Percentiles rank a stretch among this genome's conserved stretches.
These are phyloP conservation scores for Pangasius mekongensis DNA, from an alignment of 2,797 vertebrate genomes.

Conservation along the genomic window DNA sequence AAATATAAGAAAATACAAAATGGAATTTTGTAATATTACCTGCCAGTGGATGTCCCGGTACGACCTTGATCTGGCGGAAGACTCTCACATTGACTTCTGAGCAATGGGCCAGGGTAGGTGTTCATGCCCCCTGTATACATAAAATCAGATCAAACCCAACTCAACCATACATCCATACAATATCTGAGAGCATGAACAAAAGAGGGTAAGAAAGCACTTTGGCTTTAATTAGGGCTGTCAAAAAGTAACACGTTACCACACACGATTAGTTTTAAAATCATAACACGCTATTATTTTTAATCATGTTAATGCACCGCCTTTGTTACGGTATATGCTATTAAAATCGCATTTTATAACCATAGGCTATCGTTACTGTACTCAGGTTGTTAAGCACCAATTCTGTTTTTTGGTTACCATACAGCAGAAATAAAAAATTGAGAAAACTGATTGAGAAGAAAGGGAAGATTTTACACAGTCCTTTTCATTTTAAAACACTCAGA, in stretches of 20 bases:
- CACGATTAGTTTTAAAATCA: neutral
- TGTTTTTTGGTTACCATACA: neutral
- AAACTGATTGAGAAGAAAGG: neutral
- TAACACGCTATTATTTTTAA: neutral
- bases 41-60: neutral
- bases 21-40: slow-evolving; percentile 37
- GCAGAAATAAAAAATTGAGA: neutral
- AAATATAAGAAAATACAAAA: neutral
- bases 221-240: neutral
- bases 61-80: slow-evolving; percentile 28
- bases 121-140: slow-evolving; percentile 75
- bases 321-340: neutral
- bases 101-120: slow-evolving; percentile 72
- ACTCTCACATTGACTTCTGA: slow-evolving; percentile 71
- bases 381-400: neutral
- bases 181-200: neutral
- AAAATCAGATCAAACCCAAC: neutral
- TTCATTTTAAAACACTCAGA: too few species aligned
- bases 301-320: neutral
- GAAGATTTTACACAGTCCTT: neutral
- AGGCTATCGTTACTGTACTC: neutral
- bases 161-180: neutral
- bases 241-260: neutral
- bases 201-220: neutral
- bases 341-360: neutral